Evolutionary conservation across 1,140 invertebrate species (phyloP), one percentile per base, ranked within the genome.

Genomic region (Cherax destructor): DNA sequence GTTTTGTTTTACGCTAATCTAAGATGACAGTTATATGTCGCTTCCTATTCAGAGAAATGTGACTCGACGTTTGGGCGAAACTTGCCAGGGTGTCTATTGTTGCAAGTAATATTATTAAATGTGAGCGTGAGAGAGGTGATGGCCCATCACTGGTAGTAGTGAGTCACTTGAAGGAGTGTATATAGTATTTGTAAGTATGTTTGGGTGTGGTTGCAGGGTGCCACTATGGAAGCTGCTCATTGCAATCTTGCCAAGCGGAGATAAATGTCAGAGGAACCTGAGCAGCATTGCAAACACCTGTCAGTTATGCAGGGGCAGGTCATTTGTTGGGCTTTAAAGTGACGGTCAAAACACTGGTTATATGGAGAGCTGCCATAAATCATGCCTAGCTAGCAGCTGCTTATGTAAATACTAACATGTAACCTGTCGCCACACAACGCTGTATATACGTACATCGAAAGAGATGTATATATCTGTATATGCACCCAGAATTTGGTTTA

Each of bases 11-110:
- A 79, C 61, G 61, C 76, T 30, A 61, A 72, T 85, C 7, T 49
- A 85, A 72, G 69, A 78, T 5, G 89, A 52, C 83, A 85, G 24
- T 83, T 83, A 50, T 76, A 47, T 79, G 30, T 81, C 77, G 18
- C 11, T 5, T 21, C 1, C 18, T 65, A 65, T 65, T 18, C 7
- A 47, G 13, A 18, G 24, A 49, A 77, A 65, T 65, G 52, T 5
- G 5, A 18, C 7, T 65, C 61, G 61, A 18, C 21, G 18, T 11
- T 65, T 6, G 5, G 61, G 9, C 9, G 21, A 65, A 65, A 65
- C 5, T 65, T 18, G 1, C 16, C 18, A 18, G 9, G 56, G 9
- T 65, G 11, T 21, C 6, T 65, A 5, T 30, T 30, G 69, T 74
- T n/a, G 7, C 4, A 74, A 21, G 16, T 4, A n/a, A 21, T 9